Conservation (phyloP, 2,888 invertebrate genomes). For the Gandaritis pyraliata region DNA sequence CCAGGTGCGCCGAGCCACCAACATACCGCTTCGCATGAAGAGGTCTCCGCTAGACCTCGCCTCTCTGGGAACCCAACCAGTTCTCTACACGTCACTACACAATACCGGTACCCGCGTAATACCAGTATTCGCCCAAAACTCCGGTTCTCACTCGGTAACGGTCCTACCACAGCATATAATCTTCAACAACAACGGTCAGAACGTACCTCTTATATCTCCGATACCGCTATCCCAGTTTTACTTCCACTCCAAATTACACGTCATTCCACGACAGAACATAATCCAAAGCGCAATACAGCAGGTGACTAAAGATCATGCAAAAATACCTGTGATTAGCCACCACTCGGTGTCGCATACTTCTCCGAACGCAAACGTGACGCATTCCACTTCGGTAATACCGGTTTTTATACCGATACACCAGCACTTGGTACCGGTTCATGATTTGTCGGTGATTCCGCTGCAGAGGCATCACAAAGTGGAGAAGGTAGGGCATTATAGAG, state of each 20-base stretch:
- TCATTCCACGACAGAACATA: conserved; percentile 63
- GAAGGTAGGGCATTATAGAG: conserved; percentile 51
- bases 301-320: conserved; percentile 51
- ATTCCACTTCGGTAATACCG: conserved; percentile 50
- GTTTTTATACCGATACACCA: conserved; percentile 62
- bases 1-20: conserved; percentile 46
- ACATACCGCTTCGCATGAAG: conserved; percentile 45
- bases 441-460: conserved; percentile 71
- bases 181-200: conserved; percentile 29
- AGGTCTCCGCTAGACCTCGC: conserved; percentile 35
- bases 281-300: conserved; percentile 58
- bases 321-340: conserved; percentile 56
- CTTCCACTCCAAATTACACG: conserved; percentile 61
- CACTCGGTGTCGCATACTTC: conserved; percentile 56
- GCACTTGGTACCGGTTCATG: conserved; percentile 63
- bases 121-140: conserved; percentile 26
- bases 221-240: conserved; percentile 56
- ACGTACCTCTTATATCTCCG: conserved; percentile 45
- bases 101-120: conserved; percentile 23
- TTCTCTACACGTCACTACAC: conserved; percentile 36
- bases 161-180: conserved; percentile 33
- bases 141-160: conserved; percentile 19
- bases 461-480: conserved; percentile 54
- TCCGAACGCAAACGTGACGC: conserved; percentile 52
- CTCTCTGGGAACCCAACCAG: conserved; percentile 24